Evolutionary conservation across 2,797 vertebrate species (phyloP).

Genomic region (Sebastes baramenuke): DNA sequence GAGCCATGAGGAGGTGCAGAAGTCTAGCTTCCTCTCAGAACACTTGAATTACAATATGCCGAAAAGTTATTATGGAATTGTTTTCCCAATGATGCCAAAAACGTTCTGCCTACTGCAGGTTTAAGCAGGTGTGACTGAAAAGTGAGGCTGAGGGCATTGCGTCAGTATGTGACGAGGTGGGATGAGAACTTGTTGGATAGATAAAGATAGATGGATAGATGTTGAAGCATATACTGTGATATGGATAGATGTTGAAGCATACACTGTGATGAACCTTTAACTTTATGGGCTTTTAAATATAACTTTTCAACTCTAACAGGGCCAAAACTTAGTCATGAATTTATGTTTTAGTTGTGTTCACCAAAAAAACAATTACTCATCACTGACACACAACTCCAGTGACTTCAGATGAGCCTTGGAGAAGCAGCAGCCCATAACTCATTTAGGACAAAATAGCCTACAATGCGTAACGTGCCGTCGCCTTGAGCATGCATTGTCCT

Average conservation of each 20-base stretch:
- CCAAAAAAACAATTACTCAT: neutral
- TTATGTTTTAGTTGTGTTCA: neutral
- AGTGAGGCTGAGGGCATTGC: no score
- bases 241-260: neutral
- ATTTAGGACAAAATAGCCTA: constrained; percentile 17
- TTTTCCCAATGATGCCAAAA: no score
- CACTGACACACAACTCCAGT: neutral
- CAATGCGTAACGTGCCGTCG: constrained; percentile 44
- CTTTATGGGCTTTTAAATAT: neutral
- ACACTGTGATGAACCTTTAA: neutral
- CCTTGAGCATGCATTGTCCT: constrained; percentile 56
- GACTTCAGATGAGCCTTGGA: constrained; percentile 17
- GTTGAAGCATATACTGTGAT: neutral
- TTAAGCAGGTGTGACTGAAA: no score
- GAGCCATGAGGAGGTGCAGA: no score
- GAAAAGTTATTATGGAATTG: no score
- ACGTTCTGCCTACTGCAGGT: no score
- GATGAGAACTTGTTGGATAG: neutral
- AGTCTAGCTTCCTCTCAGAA: fast-evolving
- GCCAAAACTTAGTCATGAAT: neutral
- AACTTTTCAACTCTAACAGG: neutral
- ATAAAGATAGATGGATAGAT: neutral
- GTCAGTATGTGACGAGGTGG: neutral
- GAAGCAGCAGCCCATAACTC: constrained; percentile 37
- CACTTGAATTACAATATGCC: no score